Conservation (phyloP, 1,140 invertebrate species). For the Dendrolimus punctatus region DNA sequence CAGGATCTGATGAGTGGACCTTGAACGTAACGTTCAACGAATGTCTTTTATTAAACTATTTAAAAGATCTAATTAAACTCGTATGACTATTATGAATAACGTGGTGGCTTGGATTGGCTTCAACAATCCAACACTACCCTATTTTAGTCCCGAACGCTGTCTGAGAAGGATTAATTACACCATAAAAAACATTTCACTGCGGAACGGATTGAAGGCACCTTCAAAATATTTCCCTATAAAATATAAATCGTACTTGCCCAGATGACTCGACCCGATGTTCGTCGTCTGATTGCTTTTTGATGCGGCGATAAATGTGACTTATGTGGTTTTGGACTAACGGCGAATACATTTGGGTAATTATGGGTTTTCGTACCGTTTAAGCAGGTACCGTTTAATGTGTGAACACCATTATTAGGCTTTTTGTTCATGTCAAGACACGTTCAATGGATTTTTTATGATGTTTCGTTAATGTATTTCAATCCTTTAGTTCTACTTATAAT, state of each 20-base stretch:
- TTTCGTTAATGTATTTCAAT: too few relatives aligned
- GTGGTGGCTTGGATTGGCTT: too few relatives aligned
- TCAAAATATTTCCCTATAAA: constrained; percentile 28
- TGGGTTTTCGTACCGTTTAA: constrained; percentile 51
- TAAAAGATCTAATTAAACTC: too few relatives aligned
- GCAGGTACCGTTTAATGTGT: constrained; percentile 54
- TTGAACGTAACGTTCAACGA: too few relatives aligned
- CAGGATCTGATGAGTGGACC: too few relatives aligned
- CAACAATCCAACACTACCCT: too few relatives aligned
- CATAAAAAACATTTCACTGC: constrained; percentile 7
- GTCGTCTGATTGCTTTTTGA: constrained; percentile 69
- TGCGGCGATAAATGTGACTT: constrained; percentile 68
- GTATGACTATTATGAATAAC: too few relatives aligned
- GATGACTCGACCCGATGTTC: constrained; percentile 49
- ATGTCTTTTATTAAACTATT: too few relatives aligned
- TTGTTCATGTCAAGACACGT: neutral
- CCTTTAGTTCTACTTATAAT: too few relatives aligned
- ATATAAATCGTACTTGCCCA: constrained; percentile 19
- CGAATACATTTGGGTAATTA: constrained; percentile 57
- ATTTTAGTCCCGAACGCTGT: too few relatives aligned
- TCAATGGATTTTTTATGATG: too few relatives aligned
- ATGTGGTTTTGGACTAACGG: constrained; percentile 55
- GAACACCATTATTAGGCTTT: constrained; percentile 60
- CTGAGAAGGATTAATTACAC: too few relatives aligned
- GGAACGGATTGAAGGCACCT: constrained; percentile 52